Evolutionary conservation across 2,113 vertebrate genomes (phyloP).

Genomic region (Empidonax traillii): DNA sequence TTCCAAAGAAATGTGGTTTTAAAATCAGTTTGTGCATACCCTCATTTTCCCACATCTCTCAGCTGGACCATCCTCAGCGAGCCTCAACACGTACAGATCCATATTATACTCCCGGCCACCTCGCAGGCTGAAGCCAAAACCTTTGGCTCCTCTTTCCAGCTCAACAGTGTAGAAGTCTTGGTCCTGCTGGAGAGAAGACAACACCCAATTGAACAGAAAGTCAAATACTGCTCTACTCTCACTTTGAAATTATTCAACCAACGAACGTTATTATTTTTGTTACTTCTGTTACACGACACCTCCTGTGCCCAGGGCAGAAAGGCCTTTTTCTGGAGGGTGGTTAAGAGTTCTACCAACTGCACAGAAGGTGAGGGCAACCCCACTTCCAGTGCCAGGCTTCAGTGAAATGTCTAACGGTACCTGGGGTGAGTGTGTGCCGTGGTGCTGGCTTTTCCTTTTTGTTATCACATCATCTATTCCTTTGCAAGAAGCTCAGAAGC

Average conservation of each 20-base stretch:
- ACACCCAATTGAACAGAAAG: background rate
- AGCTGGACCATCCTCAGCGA: conserved; percentile 95
- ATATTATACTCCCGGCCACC: conserved; percentile 98
- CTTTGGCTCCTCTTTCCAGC: conserved; percentile 95
- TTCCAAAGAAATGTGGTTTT: background rate
- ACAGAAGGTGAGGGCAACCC: background rate
- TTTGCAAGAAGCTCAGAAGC: background rate
- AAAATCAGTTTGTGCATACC: conserved; percentile 72
- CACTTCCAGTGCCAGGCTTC: background rate
- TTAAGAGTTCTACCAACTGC: background rate
- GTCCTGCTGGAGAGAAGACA: conserved; percentile 77
- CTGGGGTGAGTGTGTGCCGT: background rate
- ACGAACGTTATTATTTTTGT: background rate
- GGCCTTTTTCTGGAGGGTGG: background rate
- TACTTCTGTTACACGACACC: background rate
- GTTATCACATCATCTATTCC: background rate
- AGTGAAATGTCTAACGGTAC: background rate
- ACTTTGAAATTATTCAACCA: background rate
- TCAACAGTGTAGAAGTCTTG: conserved; percentile 95
- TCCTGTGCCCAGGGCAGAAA: background rate
- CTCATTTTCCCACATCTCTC: conserved; percentile 96
- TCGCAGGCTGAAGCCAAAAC: conserved; percentile 98
- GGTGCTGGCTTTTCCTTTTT: background rate
- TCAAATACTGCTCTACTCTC: background rate
- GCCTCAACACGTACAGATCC: conserved; percentile 96